Percentiles rank a stretch among this genome's conserved stretches.
These are phyloP conservation scores for Psophia crepitans DNA, from an alignment of 2,113 vertebrate genomes.

Conservation along the genomic window DNA sequence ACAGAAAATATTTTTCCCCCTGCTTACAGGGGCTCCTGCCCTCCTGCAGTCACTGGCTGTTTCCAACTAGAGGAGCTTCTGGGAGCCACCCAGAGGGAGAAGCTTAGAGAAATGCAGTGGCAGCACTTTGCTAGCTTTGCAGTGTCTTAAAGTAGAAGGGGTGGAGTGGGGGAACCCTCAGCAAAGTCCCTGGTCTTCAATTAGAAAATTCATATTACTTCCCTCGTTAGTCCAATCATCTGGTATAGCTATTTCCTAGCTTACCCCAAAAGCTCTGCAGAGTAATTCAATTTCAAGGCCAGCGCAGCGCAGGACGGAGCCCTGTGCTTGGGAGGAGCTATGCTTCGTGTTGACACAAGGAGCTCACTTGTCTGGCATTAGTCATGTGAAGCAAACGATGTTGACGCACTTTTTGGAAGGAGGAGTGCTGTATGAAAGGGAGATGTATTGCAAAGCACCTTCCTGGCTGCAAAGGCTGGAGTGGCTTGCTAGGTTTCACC, in stretches of 20 bases:
- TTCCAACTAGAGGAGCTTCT: background rate
- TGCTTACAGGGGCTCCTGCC: background rate
- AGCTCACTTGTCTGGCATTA: background rate
- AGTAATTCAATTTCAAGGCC: background rate
- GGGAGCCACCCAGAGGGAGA: background rate
- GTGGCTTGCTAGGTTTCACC: background rate
- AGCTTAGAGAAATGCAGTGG: background rate
- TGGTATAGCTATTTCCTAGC: background rate
- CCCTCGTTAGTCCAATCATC: conserved; percentile 24
- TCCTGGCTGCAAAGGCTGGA: background rate
- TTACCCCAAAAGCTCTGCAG: background rate
- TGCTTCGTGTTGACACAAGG: background rate
- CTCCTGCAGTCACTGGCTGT: background rate
- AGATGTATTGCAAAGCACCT: background rate
- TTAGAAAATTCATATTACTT: conserved; percentile 41
- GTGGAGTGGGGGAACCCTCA: background rate
- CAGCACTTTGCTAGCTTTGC: background rate
- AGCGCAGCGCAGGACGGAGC: accelerated
- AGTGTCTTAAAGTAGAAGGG: background rate
- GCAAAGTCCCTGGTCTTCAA: conserved; percentile 3
- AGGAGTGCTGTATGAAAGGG: background rate
- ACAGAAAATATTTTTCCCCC: background rate
- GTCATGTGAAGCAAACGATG: background rate
- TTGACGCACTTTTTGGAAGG: background rate
- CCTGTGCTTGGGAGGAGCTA: background rate